Percentiles rank a stretch among this genome's conserved stretches.
Evolutionary conservation across 1,140 invertebrate species (phyloP).

Genomic region (Drosophila gunungcola): DNA sequence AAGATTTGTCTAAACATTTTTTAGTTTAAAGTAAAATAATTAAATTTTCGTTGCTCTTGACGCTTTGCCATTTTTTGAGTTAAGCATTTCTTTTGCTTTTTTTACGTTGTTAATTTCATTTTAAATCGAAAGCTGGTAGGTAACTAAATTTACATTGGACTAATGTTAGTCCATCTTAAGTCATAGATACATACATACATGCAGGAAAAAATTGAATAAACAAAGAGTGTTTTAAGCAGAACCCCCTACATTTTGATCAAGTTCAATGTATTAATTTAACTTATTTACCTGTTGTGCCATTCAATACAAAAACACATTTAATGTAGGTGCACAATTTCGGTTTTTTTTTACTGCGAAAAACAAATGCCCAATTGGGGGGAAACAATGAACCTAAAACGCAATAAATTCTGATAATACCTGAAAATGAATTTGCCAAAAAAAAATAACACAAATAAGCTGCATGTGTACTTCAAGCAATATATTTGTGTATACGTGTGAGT

Average conservation of each 20-base stretch:
- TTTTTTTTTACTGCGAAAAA: constrained; percentile 17
- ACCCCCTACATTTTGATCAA: background rate
- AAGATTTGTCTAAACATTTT: too few relatives aligned
- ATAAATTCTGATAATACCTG: constrained; percentile 73
- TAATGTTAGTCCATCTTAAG: background rate
- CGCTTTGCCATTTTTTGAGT: constrained; percentile 28
- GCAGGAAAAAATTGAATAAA: too few relatives aligned
- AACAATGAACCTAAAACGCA: constrained; percentile 80
- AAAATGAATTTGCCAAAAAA: constrained; percentile 57
- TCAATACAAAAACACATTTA: background rate
- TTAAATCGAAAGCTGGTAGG: constrained; percentile 14
- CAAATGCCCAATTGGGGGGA: constrained; percentile 33
- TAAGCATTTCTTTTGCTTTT: constrained; percentile 14
- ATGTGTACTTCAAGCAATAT: constrained; percentile 31
- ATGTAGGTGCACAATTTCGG: constrained; percentile 17
- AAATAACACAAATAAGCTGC: constrained; percentile 28
- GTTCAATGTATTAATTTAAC: constrained; percentile 19
- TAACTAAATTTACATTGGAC: constrained; percentile 3
- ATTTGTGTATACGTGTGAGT: constrained; percentile 23
- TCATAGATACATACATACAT: background rate
- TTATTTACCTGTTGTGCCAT: constrained; percentile 3
- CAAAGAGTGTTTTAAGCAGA: too few relatives aligned
- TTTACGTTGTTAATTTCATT: constrained; percentile 21
- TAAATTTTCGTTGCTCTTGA: constrained; percentile 28
- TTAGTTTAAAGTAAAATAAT: too few relatives aligned